Conservation (phyloP, 2,113 vertebrate species). For the Eubucco bourcierii region DNA sequence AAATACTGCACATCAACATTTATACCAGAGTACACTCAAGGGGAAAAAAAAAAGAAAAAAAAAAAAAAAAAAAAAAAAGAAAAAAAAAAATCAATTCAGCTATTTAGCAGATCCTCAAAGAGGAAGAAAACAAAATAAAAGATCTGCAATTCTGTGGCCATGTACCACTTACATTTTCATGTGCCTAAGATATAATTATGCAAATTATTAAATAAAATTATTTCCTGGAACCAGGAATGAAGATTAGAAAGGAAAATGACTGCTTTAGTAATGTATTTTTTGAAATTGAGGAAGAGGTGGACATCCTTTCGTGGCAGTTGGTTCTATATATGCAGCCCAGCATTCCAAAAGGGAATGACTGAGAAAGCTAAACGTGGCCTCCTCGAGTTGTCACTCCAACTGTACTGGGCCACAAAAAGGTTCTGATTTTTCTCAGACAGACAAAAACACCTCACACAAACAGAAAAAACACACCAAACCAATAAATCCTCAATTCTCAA, state of each 20-base stretch:
- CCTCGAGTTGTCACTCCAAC: background rate
- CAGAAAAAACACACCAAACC: too few relatives aligned
- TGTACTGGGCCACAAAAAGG: background rate
- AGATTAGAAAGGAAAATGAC: background rate
- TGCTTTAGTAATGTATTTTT: background rate
- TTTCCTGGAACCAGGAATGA: background rate
- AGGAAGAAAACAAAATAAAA: background rate
- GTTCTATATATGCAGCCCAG: background rate
- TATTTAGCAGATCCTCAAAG: background rate
- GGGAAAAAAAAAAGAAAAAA: too few relatives aligned
- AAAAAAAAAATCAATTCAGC: too few relatives aligned
- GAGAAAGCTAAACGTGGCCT: background rate
- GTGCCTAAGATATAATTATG: background rate
- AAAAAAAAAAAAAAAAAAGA: too few relatives aligned
- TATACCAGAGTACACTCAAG: background rate
- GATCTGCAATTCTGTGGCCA: background rate
- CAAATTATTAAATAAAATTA: background rate
- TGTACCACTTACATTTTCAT: background rate
- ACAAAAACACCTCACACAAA: too few relatives aligned
- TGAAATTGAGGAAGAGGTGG: background rate
- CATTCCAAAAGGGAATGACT: background rate
- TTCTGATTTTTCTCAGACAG: background rate
- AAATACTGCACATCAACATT: background rate
- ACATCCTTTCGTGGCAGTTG: background rate
- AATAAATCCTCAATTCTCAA: too few relatives aligned